A percentile compares a stretch with the other conserved stretches of the same genome.
phyloP scores from a whole-genome alignment of 64 coral and sea anemone species.

The Actinia equina region DNA sequence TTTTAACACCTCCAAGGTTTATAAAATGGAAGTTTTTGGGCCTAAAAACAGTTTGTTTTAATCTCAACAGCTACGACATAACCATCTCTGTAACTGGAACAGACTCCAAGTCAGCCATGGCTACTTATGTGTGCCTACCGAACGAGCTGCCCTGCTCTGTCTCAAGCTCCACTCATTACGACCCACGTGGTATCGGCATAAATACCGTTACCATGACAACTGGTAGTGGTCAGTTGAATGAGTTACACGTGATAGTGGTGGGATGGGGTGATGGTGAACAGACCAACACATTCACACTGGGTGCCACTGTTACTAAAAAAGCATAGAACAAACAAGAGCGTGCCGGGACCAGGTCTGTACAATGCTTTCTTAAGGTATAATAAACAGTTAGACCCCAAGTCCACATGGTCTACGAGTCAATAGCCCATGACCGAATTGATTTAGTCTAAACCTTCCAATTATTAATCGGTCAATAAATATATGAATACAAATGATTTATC shows the following conservation, averaged over 20 bases:
- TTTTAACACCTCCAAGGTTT: too few species aligned
- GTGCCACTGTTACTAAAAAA: slow-evolving; percentile 56
- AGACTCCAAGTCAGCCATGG: slow-evolving; percentile 76
- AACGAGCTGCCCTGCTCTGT: slow-evolving; percentile 35
- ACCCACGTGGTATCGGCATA: slow-evolving; percentile 67
- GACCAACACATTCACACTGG: slow-evolving; percentile 64
- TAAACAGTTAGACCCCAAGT: too few species aligned
- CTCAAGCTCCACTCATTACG: slow-evolving; percentile 26
- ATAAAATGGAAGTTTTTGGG: too few species aligned
- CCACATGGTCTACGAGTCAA: too few species aligned
- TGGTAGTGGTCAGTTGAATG: slow-evolving; percentile 35
- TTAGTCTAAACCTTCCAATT: too few species aligned
- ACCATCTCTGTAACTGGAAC: slow-evolving; percentile 24
- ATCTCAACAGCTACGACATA: slow-evolving; percentile 40
- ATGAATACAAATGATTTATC: too few species aligned
- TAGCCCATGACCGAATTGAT: too few species aligned
- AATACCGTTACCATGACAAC: slow-evolving; percentile 65
- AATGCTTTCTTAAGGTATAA: too few species aligned
- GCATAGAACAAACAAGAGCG: not conserved
- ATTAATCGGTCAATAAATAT: too few species aligned
- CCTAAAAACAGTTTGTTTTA: not conserved
- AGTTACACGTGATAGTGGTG: slow-evolving; percentile 50
- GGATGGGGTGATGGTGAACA: slow-evolving; percentile 77
- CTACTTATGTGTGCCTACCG: slow-evolving; percentile 66
- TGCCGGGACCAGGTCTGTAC: too few species aligned